phyloP scores from a whole-genome alignment of 2,797 vertebrate species.

The Scarus forsteni region DNA sequence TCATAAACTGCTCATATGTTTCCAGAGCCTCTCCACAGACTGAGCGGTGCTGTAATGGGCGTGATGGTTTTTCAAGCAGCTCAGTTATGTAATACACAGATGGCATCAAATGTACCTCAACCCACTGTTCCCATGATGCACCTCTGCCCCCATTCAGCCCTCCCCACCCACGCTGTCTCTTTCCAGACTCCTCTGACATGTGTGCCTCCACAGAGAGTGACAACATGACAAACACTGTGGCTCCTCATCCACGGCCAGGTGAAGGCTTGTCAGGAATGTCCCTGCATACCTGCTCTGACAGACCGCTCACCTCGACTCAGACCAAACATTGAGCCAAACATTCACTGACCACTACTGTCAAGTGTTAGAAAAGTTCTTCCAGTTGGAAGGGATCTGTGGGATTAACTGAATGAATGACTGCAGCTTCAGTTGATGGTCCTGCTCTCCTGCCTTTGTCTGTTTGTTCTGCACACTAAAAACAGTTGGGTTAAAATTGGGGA shows the following conservation, averaged over 20 bases:
- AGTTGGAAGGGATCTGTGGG: background rate
- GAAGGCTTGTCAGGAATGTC: slow-evolving; percentile 16
- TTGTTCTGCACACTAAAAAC: too few relatives aligned
- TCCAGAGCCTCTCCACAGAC: slow-evolving; percentile 24
- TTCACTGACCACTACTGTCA: background rate
- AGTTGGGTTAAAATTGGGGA: background rate
- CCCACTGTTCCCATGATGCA: slow-evolving; percentile 34
- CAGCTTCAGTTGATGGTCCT: background rate
- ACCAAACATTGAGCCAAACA: background rate
- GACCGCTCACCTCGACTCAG: background rate
- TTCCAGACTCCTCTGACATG: slow-evolving; percentile 7
- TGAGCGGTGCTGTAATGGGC: slow-evolving; percentile 24
- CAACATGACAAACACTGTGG: slow-evolving; percentile 60
- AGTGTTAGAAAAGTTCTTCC: background rate
- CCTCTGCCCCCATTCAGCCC: slow-evolving; percentile 51
- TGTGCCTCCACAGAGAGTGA: slow-evolving; percentile 59
- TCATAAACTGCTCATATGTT: background rate
- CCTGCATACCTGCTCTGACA: background rate
- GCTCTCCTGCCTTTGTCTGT: too few relatives aligned
- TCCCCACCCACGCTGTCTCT: slow-evolving; percentile 27
- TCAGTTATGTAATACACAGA: slow-evolving; percentile 58
- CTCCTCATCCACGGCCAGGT: slow-evolving; percentile 36
- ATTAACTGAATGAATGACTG: too few relatives aligned
- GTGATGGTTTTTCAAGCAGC: slow-evolving; percentile 45
- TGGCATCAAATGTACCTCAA: slow-evolving; percentile 42